Conservation (phyloP, 2,113 vertebrate species). For the Salvelinus namaycush region DNA sequence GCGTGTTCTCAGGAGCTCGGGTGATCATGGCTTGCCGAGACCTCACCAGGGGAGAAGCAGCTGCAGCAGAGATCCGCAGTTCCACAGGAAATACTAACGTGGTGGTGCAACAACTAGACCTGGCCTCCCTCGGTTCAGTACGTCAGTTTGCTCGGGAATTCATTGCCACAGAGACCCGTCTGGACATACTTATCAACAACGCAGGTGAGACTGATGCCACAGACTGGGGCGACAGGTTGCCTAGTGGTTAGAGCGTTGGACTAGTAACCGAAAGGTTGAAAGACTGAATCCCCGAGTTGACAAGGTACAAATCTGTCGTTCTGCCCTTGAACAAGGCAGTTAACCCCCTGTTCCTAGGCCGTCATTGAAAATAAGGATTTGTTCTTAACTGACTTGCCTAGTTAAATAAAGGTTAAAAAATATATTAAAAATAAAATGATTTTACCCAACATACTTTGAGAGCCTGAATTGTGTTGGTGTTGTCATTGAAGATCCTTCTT, state of each 20-base stretch:
- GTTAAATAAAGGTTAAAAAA: too few species aligned
- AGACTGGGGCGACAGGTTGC: too few species aligned
- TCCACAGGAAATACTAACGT: constrained; percentile 72
- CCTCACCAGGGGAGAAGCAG: constrained; percentile 58
- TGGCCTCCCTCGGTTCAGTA: constrained; percentile 65
- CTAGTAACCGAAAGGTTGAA: too few species aligned
- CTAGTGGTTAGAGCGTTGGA: too few species aligned
- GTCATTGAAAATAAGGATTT: too few species aligned
- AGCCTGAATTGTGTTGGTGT: background rate
- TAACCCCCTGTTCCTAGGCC: too few species aligned
- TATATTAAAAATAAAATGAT: fast-evolving
- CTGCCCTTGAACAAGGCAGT: too few species aligned
- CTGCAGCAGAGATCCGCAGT: constrained; percentile 56
- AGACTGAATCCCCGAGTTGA: too few species aligned
- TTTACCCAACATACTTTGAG: background rate
- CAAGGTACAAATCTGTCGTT: too few species aligned
- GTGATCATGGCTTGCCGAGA: constrained; percentile 77
- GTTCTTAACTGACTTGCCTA: too few species aligned
- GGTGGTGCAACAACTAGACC: constrained; percentile 69
- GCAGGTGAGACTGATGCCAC: constrained; percentile 55
- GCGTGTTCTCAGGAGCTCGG: constrained; percentile 49
- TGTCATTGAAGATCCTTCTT: too few species aligned
- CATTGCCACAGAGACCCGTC: constrained; percentile 61
- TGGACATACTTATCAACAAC: constrained; percentile 77
- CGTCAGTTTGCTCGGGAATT: constrained; percentile 68